These are phyloP conservation scores for Eueides isabella DNA, from an alignment of 1,140 invertebrate genomes.

Conservation along the genomic window DNA sequence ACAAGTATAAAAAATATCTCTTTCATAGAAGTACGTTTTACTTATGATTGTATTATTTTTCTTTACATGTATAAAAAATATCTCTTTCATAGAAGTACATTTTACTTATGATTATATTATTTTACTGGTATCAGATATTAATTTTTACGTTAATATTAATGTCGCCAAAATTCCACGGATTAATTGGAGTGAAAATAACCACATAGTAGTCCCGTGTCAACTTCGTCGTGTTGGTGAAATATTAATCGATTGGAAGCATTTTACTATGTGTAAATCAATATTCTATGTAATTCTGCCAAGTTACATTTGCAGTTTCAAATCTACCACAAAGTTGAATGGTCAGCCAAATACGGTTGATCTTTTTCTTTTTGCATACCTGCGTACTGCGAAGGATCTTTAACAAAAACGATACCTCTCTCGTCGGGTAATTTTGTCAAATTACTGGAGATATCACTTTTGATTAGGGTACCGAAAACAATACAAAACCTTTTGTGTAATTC, in stretches of 20 bases:
- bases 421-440: slow-evolving; percentile 71
- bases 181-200: slow-evolving; percentile 60
- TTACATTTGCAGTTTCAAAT: slow-evolving; percentile 45
- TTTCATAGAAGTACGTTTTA: too few species aligned
- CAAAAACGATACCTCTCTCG: slow-evolving; percentile 52
- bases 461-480: slow-evolving; percentile 75
- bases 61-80: too few species aligned
- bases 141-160: slow-evolving; percentile 27
- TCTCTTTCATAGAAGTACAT: too few species aligned
- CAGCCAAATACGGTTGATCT: slow-evolving; percentile 36
- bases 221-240: slow-evolving; percentile 61
- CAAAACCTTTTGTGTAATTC: slow-evolving; percentile 76
- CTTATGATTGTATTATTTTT: too few species aligned
- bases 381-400: slow-evolving; percentile 34
- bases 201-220: slow-evolving; percentile 62
- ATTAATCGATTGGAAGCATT: slow-evolving; percentile 60
- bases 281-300: slow-evolving; percentile 47
- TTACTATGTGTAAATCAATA: slow-evolving; percentile 69
- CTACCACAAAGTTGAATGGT: slow-evolving; percentile 19
- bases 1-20: too few species aligned
- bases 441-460: slow-evolving; percentile 72
- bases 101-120: too few species aligned
- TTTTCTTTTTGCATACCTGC: slow-evolving; percentile 25
- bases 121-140: not conserved
- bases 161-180: slow-evolving; percentile 54